These are phyloP conservation scores for Erithacus rubecula DNA, from an alignment of 2,797 vertebrate species.

Conservation along the genomic window DNA sequence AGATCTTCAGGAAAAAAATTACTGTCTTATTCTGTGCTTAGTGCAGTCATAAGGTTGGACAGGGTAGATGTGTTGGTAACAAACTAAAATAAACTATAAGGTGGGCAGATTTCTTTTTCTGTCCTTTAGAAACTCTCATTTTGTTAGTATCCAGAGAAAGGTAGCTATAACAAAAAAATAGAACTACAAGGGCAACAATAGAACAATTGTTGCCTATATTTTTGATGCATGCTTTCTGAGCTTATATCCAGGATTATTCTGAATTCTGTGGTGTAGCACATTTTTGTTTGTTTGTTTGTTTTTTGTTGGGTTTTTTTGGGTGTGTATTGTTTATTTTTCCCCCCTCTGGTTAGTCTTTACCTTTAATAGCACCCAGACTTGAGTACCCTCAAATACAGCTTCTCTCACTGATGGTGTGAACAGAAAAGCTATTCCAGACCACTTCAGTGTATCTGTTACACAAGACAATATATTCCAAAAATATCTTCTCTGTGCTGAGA, in stretches of 20 bases:
- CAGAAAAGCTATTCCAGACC: background rate
- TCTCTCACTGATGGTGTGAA: background rate
- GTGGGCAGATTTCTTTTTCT: background rate
- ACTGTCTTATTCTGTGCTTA: background rate
- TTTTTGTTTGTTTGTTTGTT: too few relatives aligned
- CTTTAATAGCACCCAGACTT: background rate
- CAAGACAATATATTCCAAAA: background rate
- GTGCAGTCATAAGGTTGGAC: background rate
- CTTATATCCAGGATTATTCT: background rate
- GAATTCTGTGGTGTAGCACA: background rate
- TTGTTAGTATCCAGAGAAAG: background rate
- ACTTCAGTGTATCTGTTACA: background rate
- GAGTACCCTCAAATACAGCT: background rate
- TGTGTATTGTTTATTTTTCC: too few relatives aligned
- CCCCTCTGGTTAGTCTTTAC: background rate
- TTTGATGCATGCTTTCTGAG: background rate
- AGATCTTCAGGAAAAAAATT: background rate
- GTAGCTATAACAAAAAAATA: background rate
- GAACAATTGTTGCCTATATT: background rate
- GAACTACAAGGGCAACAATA: background rate
- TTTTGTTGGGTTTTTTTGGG: too few relatives aligned
- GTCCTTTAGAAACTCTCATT: background rate
- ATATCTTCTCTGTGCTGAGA: background rate
- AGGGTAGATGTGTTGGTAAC: background rate
- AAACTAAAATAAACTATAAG: background rate